A percentile compares a stretch with the other conserved stretches of the same genome.
phyloP scores from a whole-genome alignment of 2,113 vertebrate species.

The Chionis minor region DNA sequence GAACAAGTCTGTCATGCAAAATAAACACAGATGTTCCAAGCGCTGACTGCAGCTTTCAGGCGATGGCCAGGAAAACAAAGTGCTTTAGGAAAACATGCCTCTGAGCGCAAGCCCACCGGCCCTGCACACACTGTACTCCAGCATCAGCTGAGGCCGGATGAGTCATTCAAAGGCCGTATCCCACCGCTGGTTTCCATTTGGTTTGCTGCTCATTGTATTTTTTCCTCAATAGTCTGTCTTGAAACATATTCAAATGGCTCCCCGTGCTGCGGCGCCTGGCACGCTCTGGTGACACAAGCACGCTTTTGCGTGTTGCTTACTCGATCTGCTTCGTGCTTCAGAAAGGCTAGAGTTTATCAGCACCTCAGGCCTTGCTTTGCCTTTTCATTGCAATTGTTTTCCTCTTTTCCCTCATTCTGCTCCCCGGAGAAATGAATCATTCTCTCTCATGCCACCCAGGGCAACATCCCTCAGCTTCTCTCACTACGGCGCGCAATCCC shows the following conservation, averaged over 20 bases:
- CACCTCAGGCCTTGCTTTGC: background rate
- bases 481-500: background rate
- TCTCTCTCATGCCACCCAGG: background rate
- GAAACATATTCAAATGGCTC: background rate
- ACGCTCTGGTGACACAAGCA: background rate
- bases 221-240: background rate
- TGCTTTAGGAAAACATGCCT: background rate
- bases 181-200: background rate
- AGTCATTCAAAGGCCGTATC: background rate
- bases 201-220: background rate
- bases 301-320: background rate
- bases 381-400: background rate
- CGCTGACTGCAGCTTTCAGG: constrained; percentile 17
- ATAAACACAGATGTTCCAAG: constrained; percentile 80
- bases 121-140: background rate
- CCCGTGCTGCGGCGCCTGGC: background rate
- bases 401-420: background rate
- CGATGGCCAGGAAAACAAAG: constrained; percentile 14
- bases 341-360: background rate
- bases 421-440: background rate
- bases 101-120: background rate
- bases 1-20: constrained; percentile 76
- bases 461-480: background rate
- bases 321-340: background rate
- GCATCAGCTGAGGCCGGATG: background rate